phyloP scores from a whole-genome alignment of 1,140 invertebrate genomes.

The Drosophila truncata region DNA sequence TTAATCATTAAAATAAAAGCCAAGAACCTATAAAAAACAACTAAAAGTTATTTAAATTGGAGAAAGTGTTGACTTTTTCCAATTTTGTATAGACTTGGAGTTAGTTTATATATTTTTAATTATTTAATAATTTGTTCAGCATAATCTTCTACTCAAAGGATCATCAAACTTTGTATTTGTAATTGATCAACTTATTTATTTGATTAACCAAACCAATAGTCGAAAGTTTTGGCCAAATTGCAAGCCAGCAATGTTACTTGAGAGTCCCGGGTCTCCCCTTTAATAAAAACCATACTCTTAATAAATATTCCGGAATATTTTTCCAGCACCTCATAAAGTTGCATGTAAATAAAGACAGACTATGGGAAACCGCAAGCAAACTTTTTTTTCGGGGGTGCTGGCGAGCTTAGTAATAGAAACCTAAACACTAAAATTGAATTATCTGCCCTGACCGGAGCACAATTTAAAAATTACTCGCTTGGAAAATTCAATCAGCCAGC shows the following conservation, averaged over 20 bases:
- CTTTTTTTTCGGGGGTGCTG: conserved; percentile 4
- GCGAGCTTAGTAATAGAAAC: conserved; percentile 69
- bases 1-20: neutral
- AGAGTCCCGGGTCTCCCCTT: neutral
- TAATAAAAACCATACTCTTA: neutral
- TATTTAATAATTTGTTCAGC: too few relatives aligned
- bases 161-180: neutral
- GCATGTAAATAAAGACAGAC: conserved; percentile 31
- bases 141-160: too few relatives aligned
- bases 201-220: neutral
- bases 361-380: conserved; percentile 23
- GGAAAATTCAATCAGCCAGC: conserved; percentile 79
- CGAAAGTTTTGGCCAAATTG: neutral
- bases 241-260: neutral
- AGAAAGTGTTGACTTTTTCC: too few relatives aligned
- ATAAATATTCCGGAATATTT: conserved; percentile 5
- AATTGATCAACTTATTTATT: neutral
- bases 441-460: conserved; percentile 68
- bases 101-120: too few relatives aligned
- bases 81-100: too few relatives aligned
- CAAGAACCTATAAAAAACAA: too few relatives aligned
- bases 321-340: conserved; percentile 20
- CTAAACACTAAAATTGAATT: conserved; percentile 81
- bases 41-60: too few relatives aligned
- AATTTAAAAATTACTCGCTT: conserved; percentile 83